Conservation (phyloP, 2,888 invertebrate genomes). For the Andrena fulva region DNA sequence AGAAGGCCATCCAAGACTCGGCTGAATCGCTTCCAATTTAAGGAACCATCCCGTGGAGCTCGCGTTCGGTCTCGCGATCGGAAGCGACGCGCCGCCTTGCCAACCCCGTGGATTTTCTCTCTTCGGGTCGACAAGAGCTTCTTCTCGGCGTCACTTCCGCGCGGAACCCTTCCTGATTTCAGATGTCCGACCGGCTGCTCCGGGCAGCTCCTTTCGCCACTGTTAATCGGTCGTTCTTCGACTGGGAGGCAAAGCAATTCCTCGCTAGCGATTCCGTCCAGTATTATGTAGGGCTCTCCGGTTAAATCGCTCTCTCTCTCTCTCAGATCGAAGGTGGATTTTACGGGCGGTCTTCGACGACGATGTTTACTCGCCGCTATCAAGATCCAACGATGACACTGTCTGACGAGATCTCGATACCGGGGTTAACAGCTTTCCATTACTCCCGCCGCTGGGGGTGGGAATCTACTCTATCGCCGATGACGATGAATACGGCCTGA, state of each 20-base stretch:
- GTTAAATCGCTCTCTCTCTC: constrained; percentile 2
- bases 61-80: constrained; percentile 16
- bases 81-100: constrained; percentile 1
- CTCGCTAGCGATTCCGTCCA: background rate
- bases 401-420: constrained; percentile 3
- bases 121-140: background rate
- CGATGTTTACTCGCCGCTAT: background rate
- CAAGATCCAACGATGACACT: constrained; percentile 12
- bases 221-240: constrained; percentile 1
- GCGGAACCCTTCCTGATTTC: background rate
- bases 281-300: background rate
- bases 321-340: background rate
- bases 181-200: background rate
- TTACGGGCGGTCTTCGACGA: background rate
- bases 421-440: constrained; percentile 12
- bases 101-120: background rate
- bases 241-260: background rate
- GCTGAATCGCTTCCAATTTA: constrained; percentile 74
- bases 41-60: constrained; percentile 56
- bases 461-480: background rate
- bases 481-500: background rate
- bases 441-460: background rate
- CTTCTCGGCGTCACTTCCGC: background rate
- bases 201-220: background rate
- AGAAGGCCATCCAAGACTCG: constrained; percentile 20